These are phyloP conservation scores for Heterodera carotae DNA, from an alignment of 1,140 invertebrate species.

Conservation along the genomic window DNA sequence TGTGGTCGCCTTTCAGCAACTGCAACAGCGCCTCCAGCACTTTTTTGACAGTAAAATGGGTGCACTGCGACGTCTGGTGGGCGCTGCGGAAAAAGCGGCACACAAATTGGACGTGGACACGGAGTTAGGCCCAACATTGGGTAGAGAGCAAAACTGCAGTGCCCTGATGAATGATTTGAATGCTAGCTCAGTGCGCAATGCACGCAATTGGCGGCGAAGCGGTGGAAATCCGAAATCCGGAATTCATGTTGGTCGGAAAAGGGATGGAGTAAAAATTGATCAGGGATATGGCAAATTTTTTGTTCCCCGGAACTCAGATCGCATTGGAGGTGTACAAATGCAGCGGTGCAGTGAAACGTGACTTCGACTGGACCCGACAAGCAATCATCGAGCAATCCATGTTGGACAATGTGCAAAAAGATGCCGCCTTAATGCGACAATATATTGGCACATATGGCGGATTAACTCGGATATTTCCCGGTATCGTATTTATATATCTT, in stretches of 20 bases:
- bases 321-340: slow-evolving; percentile 34
- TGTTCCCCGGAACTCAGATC: not conserved
- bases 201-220: not conserved
- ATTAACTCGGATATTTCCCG: slow-evolving; percentile 47
- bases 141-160: not conserved
- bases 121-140: not conserved
- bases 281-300: too few species aligned
- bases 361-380: slow-evolving; percentile 48
- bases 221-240: not conserved
- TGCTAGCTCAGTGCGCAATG: not conserved
- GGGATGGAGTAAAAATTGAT: too few species aligned
- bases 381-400: slow-evolving; percentile 40
- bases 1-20: not conserved
- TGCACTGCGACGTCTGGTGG: not conserved
- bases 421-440: slow-evolving; percentile 38
- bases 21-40: not conserved
- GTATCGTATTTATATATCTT: too few species aligned
- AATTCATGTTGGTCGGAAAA: not conserved
- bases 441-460: slow-evolving; percentile 56
- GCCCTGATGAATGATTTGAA: not conserved
- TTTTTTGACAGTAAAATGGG: not conserved
- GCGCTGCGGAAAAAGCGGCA: slow-evolving; percentile 1
- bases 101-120: slow-evolving; percentile 7
- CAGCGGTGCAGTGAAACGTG: slow-evolving; percentile 37
- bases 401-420: slow-evolving; percentile 36